Evolutionary conservation across 1,140 invertebrate species (phyloP), one percentile per base, ranked within the genome.

Genomic region (Meteorus sp.): DNA sequence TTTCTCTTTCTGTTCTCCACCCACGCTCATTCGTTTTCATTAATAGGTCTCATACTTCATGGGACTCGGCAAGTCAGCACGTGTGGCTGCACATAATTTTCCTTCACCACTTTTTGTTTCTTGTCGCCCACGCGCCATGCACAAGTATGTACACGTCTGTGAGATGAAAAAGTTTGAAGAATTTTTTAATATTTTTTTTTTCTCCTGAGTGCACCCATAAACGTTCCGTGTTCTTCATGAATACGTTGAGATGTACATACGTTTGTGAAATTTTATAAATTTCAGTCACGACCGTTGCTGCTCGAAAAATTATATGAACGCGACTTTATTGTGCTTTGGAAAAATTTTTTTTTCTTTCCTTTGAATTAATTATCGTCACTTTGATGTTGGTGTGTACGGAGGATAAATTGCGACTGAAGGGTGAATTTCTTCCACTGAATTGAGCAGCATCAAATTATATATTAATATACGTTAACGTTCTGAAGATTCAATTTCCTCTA

Each of bases 251-350:
- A 52, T n/a, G n/a, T n/a, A n/a, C n/a, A n/a, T 20, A 47, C 44
- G n/a, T 4, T 11, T 7, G 17, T 5, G 19, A 31, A 50, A 50
- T 50, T 50, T 50, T n/a, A n/a, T n/a, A 9, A 50, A 50, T 50
- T 50, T 50, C 29, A 50, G 13, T 50, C 47, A 31, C 29, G 22
- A 6, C 6, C 47, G 22, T 23, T 11, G 47, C 22, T 50, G 11
- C n/a, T 29, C 22, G 5, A n/a, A 39, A 39, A 39, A 39, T 11
- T 5, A 47, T 33, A 17, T 8, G 51, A 37, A 64, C 64, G 57
- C 50, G 64, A 65, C 64, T 64, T 61, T 51, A 35, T 61, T 19
- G 62, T 3, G 35, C 13, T 13, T 39, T 7, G 13, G n/a, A n/a
- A n/a, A n/a, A n/a, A n/a, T n/a, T n/a, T n/a, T n/a, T n/a, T n/a